These are phyloP conservation scores for Cheirogaleus medius DNA, from an alignment of 2,113 vertebrate species.

Conservation along the genomic window DNA sequence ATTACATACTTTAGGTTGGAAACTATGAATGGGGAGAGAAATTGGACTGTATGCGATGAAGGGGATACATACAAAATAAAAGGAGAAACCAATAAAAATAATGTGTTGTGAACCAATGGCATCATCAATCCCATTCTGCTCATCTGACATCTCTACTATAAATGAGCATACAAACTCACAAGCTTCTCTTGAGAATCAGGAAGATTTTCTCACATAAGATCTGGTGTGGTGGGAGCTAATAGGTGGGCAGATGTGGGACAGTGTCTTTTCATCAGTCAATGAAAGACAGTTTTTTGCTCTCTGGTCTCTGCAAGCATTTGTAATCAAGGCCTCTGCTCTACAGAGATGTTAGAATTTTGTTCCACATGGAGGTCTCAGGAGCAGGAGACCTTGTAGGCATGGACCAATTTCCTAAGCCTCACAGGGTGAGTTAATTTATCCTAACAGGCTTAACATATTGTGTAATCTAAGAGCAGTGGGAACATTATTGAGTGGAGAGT, in stretches of 20 bases:
- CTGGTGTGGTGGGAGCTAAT: not conserved
- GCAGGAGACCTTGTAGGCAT: not conserved
- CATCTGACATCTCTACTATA: not conserved
- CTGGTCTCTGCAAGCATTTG: not conserved
- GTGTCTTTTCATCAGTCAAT: not conserved
- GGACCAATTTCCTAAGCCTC: not conserved
- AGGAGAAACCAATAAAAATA: not conserved
- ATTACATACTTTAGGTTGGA: not conserved
- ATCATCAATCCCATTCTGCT: not conserved
- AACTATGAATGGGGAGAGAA: not conserved
- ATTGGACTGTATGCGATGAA: not conserved
- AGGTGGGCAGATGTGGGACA: not conserved
- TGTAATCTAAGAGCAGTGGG: not conserved
- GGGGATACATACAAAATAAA: not conserved
- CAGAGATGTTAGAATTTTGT: not conserved
- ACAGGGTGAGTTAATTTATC: not conserved
- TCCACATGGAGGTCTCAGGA: not conserved
- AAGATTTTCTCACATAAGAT: not conserved
- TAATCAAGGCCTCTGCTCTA: not conserved
- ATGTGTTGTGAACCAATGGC: not conserved
- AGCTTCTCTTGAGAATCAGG: not conserved
- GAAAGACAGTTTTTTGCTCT: not conserved
- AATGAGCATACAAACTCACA: not conserved
- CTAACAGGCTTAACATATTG: not conserved
- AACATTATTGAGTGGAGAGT: not conserved